Base-by-base conservation (phyloP, 2,888 invertebrate species). In the Polylopha cassiicola region DNA sequence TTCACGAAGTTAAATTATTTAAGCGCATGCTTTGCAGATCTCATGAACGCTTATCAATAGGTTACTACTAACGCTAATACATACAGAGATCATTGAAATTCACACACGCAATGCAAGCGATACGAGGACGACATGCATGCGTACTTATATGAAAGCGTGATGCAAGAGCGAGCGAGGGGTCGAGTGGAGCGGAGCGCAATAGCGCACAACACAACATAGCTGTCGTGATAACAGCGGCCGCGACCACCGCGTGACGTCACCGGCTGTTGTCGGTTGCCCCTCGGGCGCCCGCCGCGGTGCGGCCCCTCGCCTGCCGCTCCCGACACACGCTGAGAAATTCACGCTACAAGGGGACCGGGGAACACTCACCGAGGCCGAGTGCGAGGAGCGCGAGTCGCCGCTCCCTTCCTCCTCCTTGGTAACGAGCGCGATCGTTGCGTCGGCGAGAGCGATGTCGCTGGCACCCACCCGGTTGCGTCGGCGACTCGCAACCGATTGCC, bases 391-490 rank as follows among this genome's bases (percentile, higher is more conserved):
- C 56, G 86, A 85, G 68, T 84, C 84, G 55, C 78, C 77, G 71
- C 84, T 84, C 65, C 76, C 81, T 65, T 84, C 84, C 57, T 82
- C 82, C 69, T 81, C 81, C 71, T 77, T 81, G 61, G 61, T 59
- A 62, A 73, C 65, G 53, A 68, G 61, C 51, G 66, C 58, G 59
- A 51, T 58, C 46, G 62, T 49, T 44, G 67, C 60, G 55, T 63
- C 66, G 43, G 66, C 68, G 50, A 62, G 53, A 32, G 80, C 63
- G 57, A 87, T 82, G 68, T 92, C 92, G 73, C 90, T 90, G 62
- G 89, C 90, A 46, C 92, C 92, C 60, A 92, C 92, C 67, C 92
- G 91, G 73, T 92, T 91, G 56, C 91, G 89, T 33, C 92, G 88
- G 14, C 89, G 81, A 48, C 80, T 76, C 48, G 65, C 59, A 45